Conservation (phyloP, 1,140 invertebrate genomes). For the Ectropis grisescens region DNA sequence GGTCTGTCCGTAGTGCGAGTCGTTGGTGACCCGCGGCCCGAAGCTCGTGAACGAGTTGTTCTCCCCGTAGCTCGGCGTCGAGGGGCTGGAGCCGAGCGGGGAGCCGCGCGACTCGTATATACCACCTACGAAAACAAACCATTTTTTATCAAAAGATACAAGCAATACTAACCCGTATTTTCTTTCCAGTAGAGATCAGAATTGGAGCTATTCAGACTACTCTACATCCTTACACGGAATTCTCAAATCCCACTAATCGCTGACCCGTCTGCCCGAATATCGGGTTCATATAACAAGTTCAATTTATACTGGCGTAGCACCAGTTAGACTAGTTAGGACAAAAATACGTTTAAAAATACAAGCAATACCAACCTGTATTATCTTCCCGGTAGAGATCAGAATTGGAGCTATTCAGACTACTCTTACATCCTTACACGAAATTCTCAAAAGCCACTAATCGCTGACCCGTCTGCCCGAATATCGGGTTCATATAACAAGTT, state of each 20-base stretch:
- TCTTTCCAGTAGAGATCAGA: slow-evolving; percentile 38
- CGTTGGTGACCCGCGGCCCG: slow-evolving; percentile 37
- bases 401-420: slow-evolving; percentile 44
- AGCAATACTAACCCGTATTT: slow-evolving; percentile 30
- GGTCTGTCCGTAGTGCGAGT: slow-evolving; percentile 55
- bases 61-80: slow-evolving; percentile 58
- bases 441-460: slow-evolving; percentile 54
- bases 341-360: too few relatives aligned
- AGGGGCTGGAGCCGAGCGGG: slow-evolving; percentile 52
- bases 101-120: slow-evolving; percentile 37
- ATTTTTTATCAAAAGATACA: too few relatives aligned
- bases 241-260: slow-evolving; percentile 52
- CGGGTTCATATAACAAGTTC: slow-evolving; percentile 55
- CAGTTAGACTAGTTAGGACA: slow-evolving; percentile 50
- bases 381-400: slow-evolving; percentile 39
- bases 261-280: slow-evolving; percentile 64
- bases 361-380: slow-evolving; percentile 30
- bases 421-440: slow-evolving; percentile 47
- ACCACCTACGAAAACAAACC: slow-evolving; percentile 20
- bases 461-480: slow-evolving; percentile 62
- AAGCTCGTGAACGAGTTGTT: slow-evolving; percentile 52
- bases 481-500: slow-evolving; percentile 58
- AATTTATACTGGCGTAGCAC: slow-evolving; percentile 35
- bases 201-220: slow-evolving; percentile 44
- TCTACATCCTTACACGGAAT: slow-evolving; percentile 48